Evolutionary conservation across 2,888 invertebrate genomes (phyloP), one percentile per base, ranked within the genome.

Genomic region (Tribolium freemani): DNA sequence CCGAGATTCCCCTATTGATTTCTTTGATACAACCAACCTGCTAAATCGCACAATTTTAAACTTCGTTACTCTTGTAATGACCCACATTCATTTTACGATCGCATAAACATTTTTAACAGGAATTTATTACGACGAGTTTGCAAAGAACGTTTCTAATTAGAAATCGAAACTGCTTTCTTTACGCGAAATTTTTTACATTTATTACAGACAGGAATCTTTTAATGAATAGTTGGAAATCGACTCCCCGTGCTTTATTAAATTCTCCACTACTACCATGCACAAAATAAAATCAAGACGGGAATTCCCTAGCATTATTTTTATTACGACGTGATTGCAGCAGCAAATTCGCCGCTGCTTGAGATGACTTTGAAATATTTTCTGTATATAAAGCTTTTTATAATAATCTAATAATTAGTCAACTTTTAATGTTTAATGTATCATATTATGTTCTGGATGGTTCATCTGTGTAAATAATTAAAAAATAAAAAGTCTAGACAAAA

Each of bases 1-100:
- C 64, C 75, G 74, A 74, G 74, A 70, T 71, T 73, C 63, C 54
- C 64, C 75, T 76, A 77, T 79, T 75, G 77, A 78, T 78, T 76
- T 73, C 74, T 69, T 69, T 64, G 73, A 72, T 71, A 71, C 53
- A 56, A 21, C 53, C 70, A 66, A 71, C 69, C 63, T 69, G 46
- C 30, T 26, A 16, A 60, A 58, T 64, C 53, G 44, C 13, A 38
- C 66, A 56, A 56, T 54, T 56, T 21, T 54, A 60, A 69, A 60
- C 50, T 2, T 58, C 50, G 58, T 61, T 69, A 26, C 51, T 30
- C 50, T 21, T 21, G 9, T 53, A 69, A 63, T 63, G 20, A 58
- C 20, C 38, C 44, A 44, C 20, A 45, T 10, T 31, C 16, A 5
- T 44, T 58, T 9, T 58, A 44, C 58, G 45, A 10, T n/a, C 56